A percentile compares a stretch with the other conserved stretches of the same genome.
phyloP scores from a whole-genome alignment of 2,888 invertebrate genomes.

The Drosophila ezoana region DNA sequence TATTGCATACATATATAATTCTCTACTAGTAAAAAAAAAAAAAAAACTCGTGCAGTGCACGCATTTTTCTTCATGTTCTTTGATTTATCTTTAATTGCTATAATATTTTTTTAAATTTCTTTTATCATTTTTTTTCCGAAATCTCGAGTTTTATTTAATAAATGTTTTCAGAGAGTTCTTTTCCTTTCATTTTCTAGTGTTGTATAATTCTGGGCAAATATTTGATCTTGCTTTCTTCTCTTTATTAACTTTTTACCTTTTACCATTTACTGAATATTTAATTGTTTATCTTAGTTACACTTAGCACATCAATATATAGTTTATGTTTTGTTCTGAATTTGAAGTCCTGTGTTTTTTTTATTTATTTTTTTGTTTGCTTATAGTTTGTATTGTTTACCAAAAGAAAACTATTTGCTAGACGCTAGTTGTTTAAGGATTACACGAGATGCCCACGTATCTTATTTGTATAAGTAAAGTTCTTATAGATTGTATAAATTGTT shows the following conservation, averaged over 20 bases:
- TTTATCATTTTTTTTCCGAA: slow-evolving; percentile 27
- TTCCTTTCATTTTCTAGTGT: slow-evolving; percentile 9
- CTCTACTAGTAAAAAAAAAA: slow-evolving; percentile 54
- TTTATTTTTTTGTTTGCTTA: slow-evolving; percentile 35
- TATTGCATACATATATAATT: slow-evolving; percentile 62
- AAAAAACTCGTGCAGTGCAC: slow-evolving; percentile 58
- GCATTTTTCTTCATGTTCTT: slow-evolving; percentile 28
- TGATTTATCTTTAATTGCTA: slow-evolving; percentile 66
- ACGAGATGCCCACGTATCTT: slow-evolving; percentile 46
- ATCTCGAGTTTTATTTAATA: slow-evolving; percentile 44
- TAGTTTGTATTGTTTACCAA: slow-evolving; percentile 30
- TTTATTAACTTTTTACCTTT: slow-evolving; percentile 13
- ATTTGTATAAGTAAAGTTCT: slow-evolving; percentile 58
- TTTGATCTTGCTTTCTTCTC: slow-evolving; percentile 15
- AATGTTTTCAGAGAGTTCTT: slow-evolving; percentile 38
- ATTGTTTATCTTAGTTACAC: slow-evolving; percentile 49
- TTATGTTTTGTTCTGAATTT: slow-evolving; percentile 39
- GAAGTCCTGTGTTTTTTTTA: slow-evolving; percentile 55
- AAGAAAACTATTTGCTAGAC: slow-evolving; percentile 53
- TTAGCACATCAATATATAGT: slow-evolving; percentile 47
- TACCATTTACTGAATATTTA: slow-evolving; percentile 16
- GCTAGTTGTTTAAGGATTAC: slow-evolving; percentile 63
- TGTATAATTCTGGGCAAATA: slow-evolving; percentile 27
- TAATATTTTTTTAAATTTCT: slow-evolving; percentile 36
- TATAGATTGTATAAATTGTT: slow-evolving; percentile 67